A percentile compares a stretch with the other conserved stretches of the same genome.
phyloP scores from a whole-genome alignment of 2,113 vertebrate genomes.

The Zosterops borbonicus region DNA sequence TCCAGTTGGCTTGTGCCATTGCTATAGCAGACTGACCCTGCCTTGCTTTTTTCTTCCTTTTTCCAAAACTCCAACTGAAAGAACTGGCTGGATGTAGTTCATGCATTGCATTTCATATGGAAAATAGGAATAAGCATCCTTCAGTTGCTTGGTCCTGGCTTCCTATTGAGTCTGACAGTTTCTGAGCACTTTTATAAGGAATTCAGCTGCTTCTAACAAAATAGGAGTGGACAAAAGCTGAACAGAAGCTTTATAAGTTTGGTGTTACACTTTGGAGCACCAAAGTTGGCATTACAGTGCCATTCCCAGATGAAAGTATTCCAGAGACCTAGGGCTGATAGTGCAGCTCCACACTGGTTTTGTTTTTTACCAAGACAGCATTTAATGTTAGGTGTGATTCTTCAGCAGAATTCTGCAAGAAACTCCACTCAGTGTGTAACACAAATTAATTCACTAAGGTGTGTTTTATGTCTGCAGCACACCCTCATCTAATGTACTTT shows the following conservation, averaged over 20 bases:
- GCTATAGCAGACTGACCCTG: background rate
- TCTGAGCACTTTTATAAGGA: background rate
- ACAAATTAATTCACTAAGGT: background rate
- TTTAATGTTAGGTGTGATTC: background rate
- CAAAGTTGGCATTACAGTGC: background rate
- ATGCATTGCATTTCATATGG: background rate
- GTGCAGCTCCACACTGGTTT: background rate
- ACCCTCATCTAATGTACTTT: background rate
- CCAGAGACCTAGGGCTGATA: background rate
- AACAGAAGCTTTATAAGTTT: background rate
- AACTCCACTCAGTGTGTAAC: background rate
- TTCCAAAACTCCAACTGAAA: background rate
- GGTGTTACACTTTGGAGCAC: background rate
- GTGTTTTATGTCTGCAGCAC: background rate
- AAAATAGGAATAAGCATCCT: background rate
- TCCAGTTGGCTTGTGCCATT: background rate
- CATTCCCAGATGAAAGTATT: background rate
- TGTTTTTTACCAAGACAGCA: background rate
- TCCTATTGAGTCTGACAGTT: background rate
- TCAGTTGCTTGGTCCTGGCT: background rate
- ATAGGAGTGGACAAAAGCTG: background rate
- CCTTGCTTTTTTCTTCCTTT: background rate
- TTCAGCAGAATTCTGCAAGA: background rate
- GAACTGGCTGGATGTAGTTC: background rate
- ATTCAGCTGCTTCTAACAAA: background rate